Evolutionary conservation across 2,888 invertebrate genomes (phyloP).

Genomic region (Leptodirus hochenwartii): DNA sequence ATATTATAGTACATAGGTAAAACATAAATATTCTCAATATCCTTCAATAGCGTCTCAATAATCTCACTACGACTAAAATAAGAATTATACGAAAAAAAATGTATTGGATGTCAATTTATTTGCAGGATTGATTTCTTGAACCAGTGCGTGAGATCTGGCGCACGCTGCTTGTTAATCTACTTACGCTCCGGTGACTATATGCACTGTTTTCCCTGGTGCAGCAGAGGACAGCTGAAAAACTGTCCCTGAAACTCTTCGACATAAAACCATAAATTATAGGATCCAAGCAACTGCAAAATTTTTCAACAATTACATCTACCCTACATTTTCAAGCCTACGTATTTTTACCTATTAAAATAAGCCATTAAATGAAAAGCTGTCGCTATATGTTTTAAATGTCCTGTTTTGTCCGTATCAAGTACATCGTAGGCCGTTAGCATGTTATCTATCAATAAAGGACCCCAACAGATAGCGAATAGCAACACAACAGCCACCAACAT

Average conservation of each 20-base stretch:
- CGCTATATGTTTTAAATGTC: conserved; percentile 37
- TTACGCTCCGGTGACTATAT: too few species aligned
- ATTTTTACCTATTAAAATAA: conserved; percentile 41
- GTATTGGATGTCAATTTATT: too few species aligned
- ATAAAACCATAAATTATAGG: conserved; percentile 59
- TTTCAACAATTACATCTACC: too few species aligned
- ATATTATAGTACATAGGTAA: too few species aligned
- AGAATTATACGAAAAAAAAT: too few species aligned
- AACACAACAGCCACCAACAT: conserved; percentile 54
- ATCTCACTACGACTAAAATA: too few species aligned
- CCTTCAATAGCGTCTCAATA: too few species aligned
- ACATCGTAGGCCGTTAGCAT: conserved; percentile 41
- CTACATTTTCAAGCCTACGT: conserved; percentile 8
- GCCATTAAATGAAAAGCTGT: conserved; percentile 45
- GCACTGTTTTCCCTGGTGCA: conserved; percentile 15
- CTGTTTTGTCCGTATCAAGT: conserved; percentile 31
- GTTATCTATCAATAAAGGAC: conserved; percentile 44
- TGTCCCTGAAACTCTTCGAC: conserved; percentile 48
- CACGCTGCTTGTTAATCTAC: too few species aligned
- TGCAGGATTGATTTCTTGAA: too few species aligned
- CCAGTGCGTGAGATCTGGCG: too few species aligned
- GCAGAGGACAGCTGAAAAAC: conserved; percentile 33
- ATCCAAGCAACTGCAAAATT: conserved; percentile 45
- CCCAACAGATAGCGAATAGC: conserved; percentile 50
- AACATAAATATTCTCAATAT: too few species aligned